Conservation (phyloP, 2,888 invertebrate genomes). For the Cataglyphis rosenhaueri region DNA sequence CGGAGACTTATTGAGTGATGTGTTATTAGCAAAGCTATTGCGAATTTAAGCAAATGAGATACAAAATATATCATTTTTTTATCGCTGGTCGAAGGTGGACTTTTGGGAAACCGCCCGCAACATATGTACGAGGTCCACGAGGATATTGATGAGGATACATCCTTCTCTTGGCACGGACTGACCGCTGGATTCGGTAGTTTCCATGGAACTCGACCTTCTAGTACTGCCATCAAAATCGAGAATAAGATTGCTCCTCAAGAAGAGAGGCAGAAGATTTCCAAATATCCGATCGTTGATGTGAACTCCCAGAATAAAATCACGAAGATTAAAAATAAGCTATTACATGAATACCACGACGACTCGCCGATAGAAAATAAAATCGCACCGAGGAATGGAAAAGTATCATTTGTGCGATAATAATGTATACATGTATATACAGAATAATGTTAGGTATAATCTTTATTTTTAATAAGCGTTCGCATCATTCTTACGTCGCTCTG, state of each 20-base stretch:
- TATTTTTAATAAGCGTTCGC: background rate
- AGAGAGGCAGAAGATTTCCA: background rate
- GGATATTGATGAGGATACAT: constrained; percentile 73
- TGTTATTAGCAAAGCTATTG: background rate
- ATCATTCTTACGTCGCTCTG: background rate
- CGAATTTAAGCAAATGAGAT: background rate
- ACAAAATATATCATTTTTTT: constrained; percentile 29
- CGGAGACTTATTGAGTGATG: too few species aligned
- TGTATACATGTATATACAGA: background rate
- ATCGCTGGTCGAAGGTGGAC: constrained; percentile 9
- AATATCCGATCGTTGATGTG: background rate
- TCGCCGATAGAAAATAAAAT: constrained; percentile 70
- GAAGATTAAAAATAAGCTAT: background rate
- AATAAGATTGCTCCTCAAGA: constrained; percentile 46
- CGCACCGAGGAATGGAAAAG: constrained; percentile 62
- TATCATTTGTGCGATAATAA: constrained; percentile 33
- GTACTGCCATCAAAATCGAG: constrained; percentile 16
- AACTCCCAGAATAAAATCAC: constrained; percentile 42
- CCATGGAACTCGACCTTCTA: constrained; percentile 55
- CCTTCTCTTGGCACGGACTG: constrained; percentile 71
- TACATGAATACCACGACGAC: constrained; percentile 59
- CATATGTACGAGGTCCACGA: constrained; percentile 78
- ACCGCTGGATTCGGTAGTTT: constrained; percentile 70
- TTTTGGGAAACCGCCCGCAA: constrained; percentile 38
- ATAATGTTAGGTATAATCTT: constrained; percentile 2